A percentile compares a stretch with the other conserved stretches of the same genome.
phyloP scores from a whole-genome alignment of 2,113 vertebrate genomes.

The Mirza zaza region DNA sequence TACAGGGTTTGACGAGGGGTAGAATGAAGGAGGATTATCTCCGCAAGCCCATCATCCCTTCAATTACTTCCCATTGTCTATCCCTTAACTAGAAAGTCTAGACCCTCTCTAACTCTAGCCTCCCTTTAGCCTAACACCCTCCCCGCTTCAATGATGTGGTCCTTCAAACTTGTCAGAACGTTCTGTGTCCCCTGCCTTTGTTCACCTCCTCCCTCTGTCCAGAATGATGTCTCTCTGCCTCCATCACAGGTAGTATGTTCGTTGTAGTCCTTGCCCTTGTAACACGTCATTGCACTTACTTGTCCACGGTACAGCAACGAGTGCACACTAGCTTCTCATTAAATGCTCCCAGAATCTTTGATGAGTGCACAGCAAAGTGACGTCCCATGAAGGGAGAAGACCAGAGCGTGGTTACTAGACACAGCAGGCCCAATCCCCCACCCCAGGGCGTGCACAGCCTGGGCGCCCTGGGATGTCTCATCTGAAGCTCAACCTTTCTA shows the following conservation, averaged over 20 bases:
- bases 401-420: rapidly evolving
- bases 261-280: neutral
- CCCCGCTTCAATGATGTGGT: neutral
- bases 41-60: neutral
- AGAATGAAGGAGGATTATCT: neutral
- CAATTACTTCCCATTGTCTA: neutral
- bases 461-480: neutral
- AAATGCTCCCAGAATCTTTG: neutral
- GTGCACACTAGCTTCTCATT: neutral
- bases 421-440: rapidly evolving
- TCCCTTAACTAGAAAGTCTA: neutral
- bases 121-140: neutral
- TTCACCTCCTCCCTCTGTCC: neutral
- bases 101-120: neutral
- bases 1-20: neutral
- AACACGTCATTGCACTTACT: neutral
- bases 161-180: neutral
- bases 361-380: neutral
- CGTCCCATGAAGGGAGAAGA: too few species aligned
- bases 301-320: rapidly evolving
- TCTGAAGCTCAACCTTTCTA: neutral
- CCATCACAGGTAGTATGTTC: neutral
- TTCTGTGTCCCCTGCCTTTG: neutral
- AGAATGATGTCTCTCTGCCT: neutral
- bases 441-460: rapidly evolving